Base-by-base conservation (phyloP, 2,113 vertebrate genomes). In the Ctenomys sociabilis region DNA sequence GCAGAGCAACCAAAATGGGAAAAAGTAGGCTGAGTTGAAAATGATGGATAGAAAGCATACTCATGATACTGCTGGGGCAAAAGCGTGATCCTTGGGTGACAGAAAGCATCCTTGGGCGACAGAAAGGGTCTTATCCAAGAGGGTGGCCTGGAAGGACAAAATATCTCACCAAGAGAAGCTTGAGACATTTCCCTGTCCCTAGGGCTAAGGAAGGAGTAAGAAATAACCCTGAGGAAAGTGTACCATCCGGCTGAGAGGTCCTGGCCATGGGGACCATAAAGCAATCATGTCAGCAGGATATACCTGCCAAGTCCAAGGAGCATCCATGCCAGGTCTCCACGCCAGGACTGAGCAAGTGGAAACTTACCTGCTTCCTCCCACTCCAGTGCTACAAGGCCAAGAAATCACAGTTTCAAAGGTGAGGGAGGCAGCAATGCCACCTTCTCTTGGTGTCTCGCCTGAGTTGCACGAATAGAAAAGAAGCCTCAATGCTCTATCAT, bases 151-250 rank as follows among this genome's bases (percentile, higher is more conserved):
- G 66, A 93, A 12, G 28, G 61, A 66, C 49, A 83, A 90, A 91
- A 72, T 68, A 68, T 37, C 49, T 92, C 93, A 80, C 59, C 64
- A 75, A 73, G 89, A 96, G 54, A 73, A 91, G 66, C 24, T 85
- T 49, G 45, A 85, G 37, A 2, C 11, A 14, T 57, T 81, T 30
- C 45, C 22, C 40, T 45, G 70, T 81, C 87, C 75, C 49, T n/a
- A 91, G 24, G 35, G 64, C 22, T 43, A 49, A 77, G 32, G 59
- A 93, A 80, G 45, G 22, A 54, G 22, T 22, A 68, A 88, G 66
- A 2, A 10, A 64, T 52, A 59, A 66, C 24, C 49, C 68, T 14
- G 59, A 84, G 5, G 30, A 91, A 78, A n/a, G 24, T 11, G 16
- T 72, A 21, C 91, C 22, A 40, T 40, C 72, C 49, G 45, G 24